phyloP scores from a whole-genome alignment of 2,113 vertebrate genomes.

The Saguinus imperator region DNA sequence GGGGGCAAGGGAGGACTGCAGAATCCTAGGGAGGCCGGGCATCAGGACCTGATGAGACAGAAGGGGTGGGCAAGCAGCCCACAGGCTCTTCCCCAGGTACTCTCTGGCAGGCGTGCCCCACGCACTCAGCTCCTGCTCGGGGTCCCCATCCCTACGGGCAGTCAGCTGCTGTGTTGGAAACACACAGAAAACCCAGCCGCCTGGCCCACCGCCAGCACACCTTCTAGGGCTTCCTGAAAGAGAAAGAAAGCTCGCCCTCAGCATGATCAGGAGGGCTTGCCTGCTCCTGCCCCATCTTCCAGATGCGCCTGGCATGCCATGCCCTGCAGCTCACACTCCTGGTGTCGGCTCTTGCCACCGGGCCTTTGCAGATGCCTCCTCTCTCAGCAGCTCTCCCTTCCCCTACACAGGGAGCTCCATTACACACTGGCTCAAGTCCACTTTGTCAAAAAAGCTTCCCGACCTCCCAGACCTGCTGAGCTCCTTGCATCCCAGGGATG shows the following conservation, averaged over 20 bases:
- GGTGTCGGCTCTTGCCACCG: rapidly evolving
- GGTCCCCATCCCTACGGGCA: background rate
- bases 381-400: no score
- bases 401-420: background rate
- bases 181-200: background rate
- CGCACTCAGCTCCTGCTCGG: background rate
- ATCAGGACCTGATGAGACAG: background rate
- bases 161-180: background rate
- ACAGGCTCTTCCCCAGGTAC: background rate
- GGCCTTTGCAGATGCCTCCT: background rate
- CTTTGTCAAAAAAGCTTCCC: background rate
- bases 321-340: background rate
- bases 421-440: background rate
- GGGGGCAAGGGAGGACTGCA: background rate
- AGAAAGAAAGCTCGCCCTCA: background rate
- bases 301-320: rapidly evolving
- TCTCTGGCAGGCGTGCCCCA: rapidly evolving
- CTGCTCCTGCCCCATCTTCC: background rate
- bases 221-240: background rate
- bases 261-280: background rate
- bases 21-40: background rate
- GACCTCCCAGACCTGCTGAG: background rate
- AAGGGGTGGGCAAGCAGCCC: background rate
- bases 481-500: background rate
- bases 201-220: rapidly evolving